A percentile compares a stretch with the other conserved stretches of the same genome.
Conservation (phyloP, 2,797 vertebrate species). For the Selene dorsalis region DNA sequence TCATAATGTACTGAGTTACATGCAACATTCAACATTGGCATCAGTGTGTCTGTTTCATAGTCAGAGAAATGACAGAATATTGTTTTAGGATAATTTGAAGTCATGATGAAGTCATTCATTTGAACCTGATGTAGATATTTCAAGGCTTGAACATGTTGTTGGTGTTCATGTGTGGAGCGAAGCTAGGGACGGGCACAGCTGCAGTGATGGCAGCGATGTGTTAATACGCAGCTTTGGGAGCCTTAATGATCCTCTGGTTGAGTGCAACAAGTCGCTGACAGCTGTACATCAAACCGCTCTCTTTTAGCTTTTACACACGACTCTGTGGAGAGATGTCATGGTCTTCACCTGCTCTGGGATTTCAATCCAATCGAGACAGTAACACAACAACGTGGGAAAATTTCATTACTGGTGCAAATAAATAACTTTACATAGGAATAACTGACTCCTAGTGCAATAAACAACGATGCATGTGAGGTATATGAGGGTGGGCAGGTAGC, state of each 20-base stretch:
- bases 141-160: neutral
- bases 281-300: conserved; percentile 28
- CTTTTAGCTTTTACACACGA: conserved; percentile 27
- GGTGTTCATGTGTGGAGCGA: too few species aligned
- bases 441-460: too few species aligned
- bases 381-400: too few species aligned
- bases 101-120: too few species aligned
- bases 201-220: conserved; percentile 25
- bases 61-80: too few species aligned
- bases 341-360: conserved; percentile 41
- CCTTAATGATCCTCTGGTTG: conserved; percentile 34
- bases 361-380: neutral
- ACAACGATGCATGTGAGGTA: too few species aligned
- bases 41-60: neutral
- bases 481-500: too few species aligned
- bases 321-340: conserved; percentile 27
- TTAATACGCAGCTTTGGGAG: conserved; percentile 52
- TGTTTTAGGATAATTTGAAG: too few species aligned
- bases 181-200: conserved; percentile 18
- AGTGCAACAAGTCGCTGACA: conserved; percentile 34
- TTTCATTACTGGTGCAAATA: too few species aligned
- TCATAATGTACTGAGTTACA: neutral
- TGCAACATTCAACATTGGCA: neutral
- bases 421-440: too few species aligned
- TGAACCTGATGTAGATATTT: neutral